These are phyloP conservation scores for Varecia variegata DNA, from an alignment of 2,797 vertebrate species.

Conservation along the genomic window DNA sequence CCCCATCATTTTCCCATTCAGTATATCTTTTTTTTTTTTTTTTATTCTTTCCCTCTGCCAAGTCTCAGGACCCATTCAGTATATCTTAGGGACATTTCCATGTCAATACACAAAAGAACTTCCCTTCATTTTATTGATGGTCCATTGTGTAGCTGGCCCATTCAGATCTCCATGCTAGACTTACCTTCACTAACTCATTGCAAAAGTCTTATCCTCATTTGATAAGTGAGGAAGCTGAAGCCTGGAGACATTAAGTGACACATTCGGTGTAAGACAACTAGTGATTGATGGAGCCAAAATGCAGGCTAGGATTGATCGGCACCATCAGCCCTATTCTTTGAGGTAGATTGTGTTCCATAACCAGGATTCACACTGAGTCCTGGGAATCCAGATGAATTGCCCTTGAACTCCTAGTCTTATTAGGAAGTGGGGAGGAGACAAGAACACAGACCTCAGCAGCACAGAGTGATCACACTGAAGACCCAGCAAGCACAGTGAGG, in stretches of 20 bases:
- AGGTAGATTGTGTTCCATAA: conserved; percentile 30
- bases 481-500: not conserved
- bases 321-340: not conserved
- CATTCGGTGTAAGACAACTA: not conserved
- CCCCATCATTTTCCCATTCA: conserved; percentile 17
- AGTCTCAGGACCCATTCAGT: not conserved
- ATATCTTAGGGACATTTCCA: conserved; percentile 18
- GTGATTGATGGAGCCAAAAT: not conserved
- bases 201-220: not conserved
- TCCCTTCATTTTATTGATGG: conserved; percentile 23
- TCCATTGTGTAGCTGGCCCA: not conserved
- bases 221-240: conserved; percentile 20
- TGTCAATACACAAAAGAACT: not conserved
- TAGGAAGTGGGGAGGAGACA: not conserved
- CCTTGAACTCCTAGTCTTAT: conserved; percentile 7
- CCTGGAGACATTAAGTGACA: not conserved
- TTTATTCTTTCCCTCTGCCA: too few relatives aligned
- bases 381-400: conserved; percentile 2
- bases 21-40: too few relatives aligned
- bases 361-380: not conserved
- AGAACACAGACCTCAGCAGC: not conserved
- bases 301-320: not conserved
- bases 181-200: not conserved
- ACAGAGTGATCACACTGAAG: not conserved
- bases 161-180: not conserved